phyloP scores from a whole-genome alignment of 2,113 vertebrate genomes.

The Colaptes auratus region DNA sequence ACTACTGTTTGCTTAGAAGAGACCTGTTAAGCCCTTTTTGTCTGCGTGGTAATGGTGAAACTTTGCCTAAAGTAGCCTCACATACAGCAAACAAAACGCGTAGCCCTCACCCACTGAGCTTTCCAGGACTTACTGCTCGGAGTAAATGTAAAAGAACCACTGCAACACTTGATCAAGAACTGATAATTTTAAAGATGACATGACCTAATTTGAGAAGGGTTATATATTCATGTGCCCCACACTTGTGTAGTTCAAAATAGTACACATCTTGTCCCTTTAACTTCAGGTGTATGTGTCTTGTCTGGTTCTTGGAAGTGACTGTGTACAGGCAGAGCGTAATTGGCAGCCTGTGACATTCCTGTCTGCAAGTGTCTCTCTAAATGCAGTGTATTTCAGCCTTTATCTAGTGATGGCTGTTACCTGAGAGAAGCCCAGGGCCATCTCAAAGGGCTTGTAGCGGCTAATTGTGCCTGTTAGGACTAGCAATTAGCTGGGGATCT shows the following conservation, averaged over 20 bases:
- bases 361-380: constrained; percentile 80
- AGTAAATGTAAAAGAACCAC: not conserved
- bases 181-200: constrained; percentile 64
- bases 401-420: constrained; percentile 84
- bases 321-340: constrained; percentile 78
- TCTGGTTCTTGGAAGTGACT: constrained; percentile 73
- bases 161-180: constrained; percentile 34
- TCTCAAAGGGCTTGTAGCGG: constrained; percentile 84
- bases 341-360: constrained; percentile 83
- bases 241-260: constrained; percentile 52
- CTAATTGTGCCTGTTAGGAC: constrained; percentile 85
- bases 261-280: constrained; percentile 66
- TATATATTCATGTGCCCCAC: not conserved
- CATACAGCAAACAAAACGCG: not conserved
- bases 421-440: constrained; percentile 81
- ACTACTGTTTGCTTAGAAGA: not conserved
- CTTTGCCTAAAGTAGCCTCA: not conserved
- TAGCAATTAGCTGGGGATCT: constrained; percentile 82
- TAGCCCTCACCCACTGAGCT: not conserved
- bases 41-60: not conserved
- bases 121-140: not conserved
- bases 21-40: not conserved
- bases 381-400: constrained; percentile 77
- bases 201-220: constrained; percentile 43
- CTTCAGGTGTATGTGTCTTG: constrained; percentile 66